Percentiles rank a stretch among this genome's conserved stretches.
phyloP scores from a whole-genome alignment of 2,888 invertebrate species.

The Amphipyra berbera region DNA sequence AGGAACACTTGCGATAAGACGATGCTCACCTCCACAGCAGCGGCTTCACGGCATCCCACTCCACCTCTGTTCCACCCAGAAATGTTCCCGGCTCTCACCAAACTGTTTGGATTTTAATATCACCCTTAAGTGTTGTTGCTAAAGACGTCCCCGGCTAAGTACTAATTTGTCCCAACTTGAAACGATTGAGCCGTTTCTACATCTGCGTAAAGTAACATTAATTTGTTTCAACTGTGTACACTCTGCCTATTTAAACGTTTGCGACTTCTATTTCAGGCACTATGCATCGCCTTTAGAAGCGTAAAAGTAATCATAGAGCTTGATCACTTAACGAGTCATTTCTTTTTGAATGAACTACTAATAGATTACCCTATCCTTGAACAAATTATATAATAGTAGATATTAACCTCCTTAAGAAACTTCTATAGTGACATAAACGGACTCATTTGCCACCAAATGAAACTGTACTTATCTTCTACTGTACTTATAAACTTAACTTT shows the following conservation, averaged over 20 bases:
- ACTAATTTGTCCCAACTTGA: constrained; percentile 86
- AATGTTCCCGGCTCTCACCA: constrained; percentile 62
- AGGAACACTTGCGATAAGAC: constrained; percentile 82
- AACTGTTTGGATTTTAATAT: constrained; percentile 89
- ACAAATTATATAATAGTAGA: too few species aligned
- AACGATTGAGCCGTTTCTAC: constrained; percentile 75
- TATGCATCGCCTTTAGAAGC: neutral
- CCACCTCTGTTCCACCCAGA: constrained; percentile 43
- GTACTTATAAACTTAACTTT: too few species aligned
- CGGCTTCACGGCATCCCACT: constrained; percentile 12
- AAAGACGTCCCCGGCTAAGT: constrained; percentile 83
- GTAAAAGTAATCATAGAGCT: too few species aligned
- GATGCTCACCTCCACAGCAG: constrained; percentile 58
- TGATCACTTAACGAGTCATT: too few species aligned
- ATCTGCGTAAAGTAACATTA: constrained; percentile 49
- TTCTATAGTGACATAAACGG: too few species aligned
- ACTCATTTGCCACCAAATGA: too few species aligned
- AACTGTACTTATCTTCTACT: too few species aligned
- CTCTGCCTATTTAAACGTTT: constrained; percentile 34
- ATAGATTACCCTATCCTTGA: too few species aligned
- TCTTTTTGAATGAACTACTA: too few species aligned
- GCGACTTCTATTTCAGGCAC: constrained; percentile 3
- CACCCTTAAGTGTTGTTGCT: constrained; percentile 86
- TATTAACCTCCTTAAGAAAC: too few species aligned
- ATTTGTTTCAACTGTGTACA: constrained; percentile 53